Base-by-base conservation (phyloP, 2,797 vertebrate species). In the Mastacembelus armatus region DNA sequence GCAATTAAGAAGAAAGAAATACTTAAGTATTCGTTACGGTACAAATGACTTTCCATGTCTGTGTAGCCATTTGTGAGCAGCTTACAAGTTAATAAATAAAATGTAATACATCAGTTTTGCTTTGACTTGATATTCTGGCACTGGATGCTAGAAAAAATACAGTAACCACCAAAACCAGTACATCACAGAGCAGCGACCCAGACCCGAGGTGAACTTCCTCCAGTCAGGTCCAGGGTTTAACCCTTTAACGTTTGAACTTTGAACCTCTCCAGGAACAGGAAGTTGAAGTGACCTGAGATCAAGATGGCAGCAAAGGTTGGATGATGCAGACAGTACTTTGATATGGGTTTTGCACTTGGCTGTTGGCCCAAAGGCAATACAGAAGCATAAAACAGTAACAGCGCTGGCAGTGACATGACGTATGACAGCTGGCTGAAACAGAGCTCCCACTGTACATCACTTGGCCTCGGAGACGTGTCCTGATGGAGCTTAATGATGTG, bases 251-350 rank as follows among this genome's bases (percentile, higher is more conserved):
- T 89, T 71, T 89, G 51, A 88, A 86, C 81, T 92, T 77, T 92
- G 74, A 92, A 90, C 88, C 78, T 77, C 66, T 72, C 75, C 62
- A 93, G 93, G 89, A 86, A 89, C 91, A 91, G 91, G 86, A 91
- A 90, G 88, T 90, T 77, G 90, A 91, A 87, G 89, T 88, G 85
- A 88, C 87, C 90, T 79, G 90, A 94, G 90, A 76, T 85, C 91
- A 80, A 92, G 86, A 95, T 95, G 94, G 92, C 94, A 91, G 67
- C 91, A 90, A 92, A 95, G 94, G 94, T 95, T 88, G 84, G 92
- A 90, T 48, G 78, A 86, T 91, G 85, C 74, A 85, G 83, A 88
- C 58, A 73, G 85, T 80, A 85, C 83, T 39, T 80, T 89, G 78
- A 82, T 77, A 67, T 64, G 70, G 76, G 83, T 77, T 91, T 82